Evolutionary conservation across 2,888 invertebrate genomes (phyloP).

Genomic region (Catocala nupta): DNA sequence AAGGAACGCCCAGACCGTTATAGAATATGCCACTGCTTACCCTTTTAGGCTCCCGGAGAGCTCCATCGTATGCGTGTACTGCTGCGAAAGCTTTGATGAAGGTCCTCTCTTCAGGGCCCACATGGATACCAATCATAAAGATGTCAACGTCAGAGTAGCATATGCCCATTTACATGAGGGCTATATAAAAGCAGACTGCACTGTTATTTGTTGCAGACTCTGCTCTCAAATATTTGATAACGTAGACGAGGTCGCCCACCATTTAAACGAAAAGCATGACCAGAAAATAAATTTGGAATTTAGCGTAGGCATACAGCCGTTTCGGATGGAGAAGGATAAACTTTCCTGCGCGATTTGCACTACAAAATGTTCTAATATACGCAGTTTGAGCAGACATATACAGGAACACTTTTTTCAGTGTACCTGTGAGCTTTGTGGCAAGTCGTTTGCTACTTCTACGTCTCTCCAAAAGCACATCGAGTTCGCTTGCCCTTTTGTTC

Average conservation of each 20-base stretch:
- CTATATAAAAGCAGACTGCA: conserved; percentile 67
- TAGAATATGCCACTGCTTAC: conserved; percentile 72
- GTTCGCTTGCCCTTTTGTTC: conserved; percentile 45
- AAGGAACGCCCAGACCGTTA: conserved; percentile 71
- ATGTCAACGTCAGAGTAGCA: conserved; percentile 46
- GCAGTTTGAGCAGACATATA: conserved; percentile 68
- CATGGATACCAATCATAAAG: conserved; percentile 54
- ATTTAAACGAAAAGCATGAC: conserved; percentile 59
- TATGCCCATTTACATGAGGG: conserved; percentile 54
- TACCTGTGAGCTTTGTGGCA: conserved; percentile 73
- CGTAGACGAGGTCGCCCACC: conserved; percentile 57
- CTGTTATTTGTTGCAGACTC: conserved; percentile 65
- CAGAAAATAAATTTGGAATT: conserved; percentile 55
- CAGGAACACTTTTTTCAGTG: conserved; percentile 68
- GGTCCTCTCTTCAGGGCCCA: conserved; percentile 54
- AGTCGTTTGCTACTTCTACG: conserved; percentile 63
- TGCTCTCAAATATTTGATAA: conserved; percentile 56
- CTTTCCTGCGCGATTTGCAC: conserved; percentile 66
- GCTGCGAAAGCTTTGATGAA: conserved; percentile 65
- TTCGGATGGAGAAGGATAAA: conserved; percentile 56
- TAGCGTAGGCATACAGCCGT: conserved; percentile 69
- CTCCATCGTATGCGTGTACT: conserved; percentile 72
- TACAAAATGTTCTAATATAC: conserved; percentile 58
- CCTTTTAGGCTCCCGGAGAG: conserved; percentile 74
- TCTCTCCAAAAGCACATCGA: conserved; percentile 61